A percentile compares a stretch with the other conserved stretches of the same genome.
Evolutionary conservation across 1,140 invertebrate genomes (phyloP).

Genomic region (Chlorops oryzae): DNA sequence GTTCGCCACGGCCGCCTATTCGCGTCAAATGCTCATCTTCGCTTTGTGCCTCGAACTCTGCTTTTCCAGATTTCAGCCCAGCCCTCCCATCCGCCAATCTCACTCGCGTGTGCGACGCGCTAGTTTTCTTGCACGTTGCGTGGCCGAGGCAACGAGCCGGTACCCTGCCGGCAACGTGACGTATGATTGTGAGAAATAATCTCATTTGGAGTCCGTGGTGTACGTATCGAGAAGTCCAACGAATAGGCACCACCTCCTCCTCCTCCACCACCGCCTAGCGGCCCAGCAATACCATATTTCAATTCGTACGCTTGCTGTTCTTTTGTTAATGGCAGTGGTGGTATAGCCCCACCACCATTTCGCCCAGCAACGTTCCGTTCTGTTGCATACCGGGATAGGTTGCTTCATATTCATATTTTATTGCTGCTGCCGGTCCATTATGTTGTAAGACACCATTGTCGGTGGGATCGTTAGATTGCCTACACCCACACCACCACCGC

Average conservation of each 20-base stretch:
- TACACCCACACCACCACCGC: slow-evolving; percentile 13
- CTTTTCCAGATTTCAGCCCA: too few species aligned
- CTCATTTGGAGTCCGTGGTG: slow-evolving; percentile 53
- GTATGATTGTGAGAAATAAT: slow-evolving; percentile 77
- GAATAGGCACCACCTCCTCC: slow-evolving; percentile 22
- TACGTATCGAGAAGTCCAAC: slow-evolving; percentile 62
- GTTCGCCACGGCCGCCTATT: slow-evolving; percentile 68
- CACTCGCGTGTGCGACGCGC: slow-evolving; percentile 4
- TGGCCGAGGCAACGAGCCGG: slow-evolving; percentile 63
- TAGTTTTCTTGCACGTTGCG: slow-evolving; percentile 58
- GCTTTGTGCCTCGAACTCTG: slow-evolving; percentile 31
- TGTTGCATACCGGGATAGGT: slow-evolving; percentile 14
- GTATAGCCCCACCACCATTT: slow-evolving; percentile 45
- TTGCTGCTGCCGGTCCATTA: slow-evolving; percentile 47
- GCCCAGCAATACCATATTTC: too few species aligned
- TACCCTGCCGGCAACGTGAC: slow-evolving; percentile 70
- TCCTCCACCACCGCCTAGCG: neutral
- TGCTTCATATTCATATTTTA: slow-evolving; percentile 59
- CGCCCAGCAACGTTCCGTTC: slow-evolving; percentile 11
- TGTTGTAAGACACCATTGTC: too few species aligned
- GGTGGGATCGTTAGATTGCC: slow-evolving; percentile 22
- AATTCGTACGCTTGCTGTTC: slow-evolving; percentile 56
- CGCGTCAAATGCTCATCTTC: slow-evolving; percentile 67
- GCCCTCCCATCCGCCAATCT: slow-evolving; percentile 14
- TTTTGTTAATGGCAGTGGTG: slow-evolving; percentile 48